phyloP scores from a whole-genome alignment of 2,797 vertebrate species.

The Bovichtus variegatus region DNA sequence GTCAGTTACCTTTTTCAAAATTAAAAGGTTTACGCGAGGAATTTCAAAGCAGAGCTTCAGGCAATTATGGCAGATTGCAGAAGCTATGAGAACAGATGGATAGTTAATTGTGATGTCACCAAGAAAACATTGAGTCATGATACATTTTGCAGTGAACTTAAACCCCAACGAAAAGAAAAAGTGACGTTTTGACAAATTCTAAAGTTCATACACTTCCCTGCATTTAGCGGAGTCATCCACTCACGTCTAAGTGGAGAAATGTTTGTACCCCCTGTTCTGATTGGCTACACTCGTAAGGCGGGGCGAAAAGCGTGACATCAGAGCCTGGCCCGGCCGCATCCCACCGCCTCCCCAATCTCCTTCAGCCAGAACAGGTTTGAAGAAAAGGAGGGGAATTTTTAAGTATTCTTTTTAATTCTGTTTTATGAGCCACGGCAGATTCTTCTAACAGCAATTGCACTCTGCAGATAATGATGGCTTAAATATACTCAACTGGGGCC shows the following conservation, averaged over 20 bases:
- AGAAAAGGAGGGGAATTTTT: slow-evolving; percentile 41
- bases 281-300: background rate
- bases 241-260: background rate
- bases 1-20: slow-evolving; percentile 12
- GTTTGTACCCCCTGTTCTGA: background rate
- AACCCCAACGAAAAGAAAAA: too few relatives aligned
- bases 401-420: slow-evolving; percentile 54
- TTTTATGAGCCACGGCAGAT: slow-evolving; percentile 56
- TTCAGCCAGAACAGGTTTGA: slow-evolving; percentile 22
- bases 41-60: background rate
- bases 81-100: background rate
- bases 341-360: background rate
- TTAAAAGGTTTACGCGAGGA: background rate
- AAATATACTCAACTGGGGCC: slow-evolving; percentile 79
- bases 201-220: too few relatives aligned
- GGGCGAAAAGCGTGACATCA: background rate
- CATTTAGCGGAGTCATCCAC: background rate
- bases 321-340: background rate
- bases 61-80: background rate
- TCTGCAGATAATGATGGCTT: slow-evolving; percentile 76
- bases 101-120: background rate
- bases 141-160: slow-evolving; percentile 6
- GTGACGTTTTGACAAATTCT: too few relatives aligned
- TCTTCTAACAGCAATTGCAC: slow-evolving; percentile 68
- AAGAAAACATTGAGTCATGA: background rate